A percentile compares a stretch with the other conserved stretches of the same genome.
Evolutionary conservation across 1,140 invertebrate species (phyloP).

Genomic region (Leguminivora glycinivorella): DNA sequence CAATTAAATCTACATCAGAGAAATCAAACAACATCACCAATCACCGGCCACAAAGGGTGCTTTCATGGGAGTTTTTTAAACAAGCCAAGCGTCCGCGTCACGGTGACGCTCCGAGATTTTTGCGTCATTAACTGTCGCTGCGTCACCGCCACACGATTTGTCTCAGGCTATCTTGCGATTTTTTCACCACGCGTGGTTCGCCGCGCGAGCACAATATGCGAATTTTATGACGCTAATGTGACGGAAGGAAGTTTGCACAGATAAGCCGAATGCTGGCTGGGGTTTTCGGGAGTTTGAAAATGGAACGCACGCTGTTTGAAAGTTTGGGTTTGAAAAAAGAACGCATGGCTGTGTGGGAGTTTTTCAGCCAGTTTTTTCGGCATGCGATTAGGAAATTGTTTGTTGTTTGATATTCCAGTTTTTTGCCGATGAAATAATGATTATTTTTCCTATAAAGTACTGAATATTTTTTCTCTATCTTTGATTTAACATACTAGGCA

Average conservation of each 20-base stretch:
- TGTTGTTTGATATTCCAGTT: neutral
- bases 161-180: slow-evolving; percentile 68
- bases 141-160: slow-evolving; percentile 71
- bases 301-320: slow-evolving; percentile 14
- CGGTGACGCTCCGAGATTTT: slow-evolving; percentile 61
- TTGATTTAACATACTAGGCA: too few species aligned
- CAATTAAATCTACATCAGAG: slow-evolving; percentile 67
- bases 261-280: slow-evolving; percentile 62
- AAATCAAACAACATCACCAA: slow-evolving; percentile 69
- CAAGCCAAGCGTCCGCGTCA: slow-evolving; percentile 49
- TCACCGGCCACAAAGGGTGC: slow-evolving; percentile 58
- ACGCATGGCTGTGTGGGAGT: neutral
- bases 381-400: neutral
- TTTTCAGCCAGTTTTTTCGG: neutral
- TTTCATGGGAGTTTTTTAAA: slow-evolving; percentile 57
- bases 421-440: neutral
- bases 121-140: slow-evolving; percentile 69
- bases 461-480: too few species aligned
- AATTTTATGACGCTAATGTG: slow-evolving; percentile 68
- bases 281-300: slow-evolving; percentile 39
- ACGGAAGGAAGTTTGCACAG: slow-evolving; percentile 65
- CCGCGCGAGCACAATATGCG: slow-evolving; percentile 69
- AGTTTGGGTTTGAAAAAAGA: slow-evolving; percentile 7
- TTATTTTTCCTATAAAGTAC: too few species aligned
- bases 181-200: slow-evolving; percentile 58